A percentile compares a stretch with the other conserved stretches of the same genome.
phyloP scores from a whole-genome alignment of 2,797 vertebrate species.

The Gila robusta region DNA sequence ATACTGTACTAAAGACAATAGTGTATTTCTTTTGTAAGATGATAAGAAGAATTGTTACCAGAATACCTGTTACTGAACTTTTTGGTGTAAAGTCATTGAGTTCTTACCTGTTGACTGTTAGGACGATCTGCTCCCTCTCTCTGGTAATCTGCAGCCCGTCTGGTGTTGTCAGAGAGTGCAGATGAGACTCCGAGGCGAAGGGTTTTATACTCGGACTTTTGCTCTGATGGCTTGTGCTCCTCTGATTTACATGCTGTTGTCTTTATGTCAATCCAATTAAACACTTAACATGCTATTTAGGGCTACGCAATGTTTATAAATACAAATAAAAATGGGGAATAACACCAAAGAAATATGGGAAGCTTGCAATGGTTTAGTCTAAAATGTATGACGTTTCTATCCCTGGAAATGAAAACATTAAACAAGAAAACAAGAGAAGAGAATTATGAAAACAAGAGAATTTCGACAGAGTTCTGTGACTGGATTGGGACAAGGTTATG shows the following conservation, averaged over 20 bases:
- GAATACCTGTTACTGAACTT: not conserved
- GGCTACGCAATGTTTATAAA: constrained; percentile 73
- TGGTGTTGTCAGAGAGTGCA: constrained; percentile 56
- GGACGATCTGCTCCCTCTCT: not conserved
- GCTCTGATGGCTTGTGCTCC: constrained; percentile 58
- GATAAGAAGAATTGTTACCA: not conserved
- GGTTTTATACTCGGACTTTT: constrained; percentile 72
- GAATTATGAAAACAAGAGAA: not conserved
- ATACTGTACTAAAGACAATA: not conserved
- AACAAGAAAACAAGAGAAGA: not conserved
- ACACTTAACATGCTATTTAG: constrained; percentile 71
- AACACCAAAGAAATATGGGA: not conserved
- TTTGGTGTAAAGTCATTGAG: not conserved
- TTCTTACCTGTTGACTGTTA: constrained; percentile 51
- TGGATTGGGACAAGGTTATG: not conserved
- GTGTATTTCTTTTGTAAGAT: not conserved
- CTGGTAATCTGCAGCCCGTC: constrained; percentile 47
- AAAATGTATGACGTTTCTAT: not conserved
- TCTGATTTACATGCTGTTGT: constrained; percentile 62
- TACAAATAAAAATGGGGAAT: constrained; percentile 60
- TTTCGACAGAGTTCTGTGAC: not conserved
- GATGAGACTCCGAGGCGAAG: constrained; percentile 24
- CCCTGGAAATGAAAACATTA: not conserved
- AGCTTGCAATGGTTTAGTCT: not conserved
- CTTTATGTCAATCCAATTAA: constrained; percentile 77